phyloP scores from a whole-genome alignment of 2,113 vertebrate species.

The Mus musculus region DNA sequence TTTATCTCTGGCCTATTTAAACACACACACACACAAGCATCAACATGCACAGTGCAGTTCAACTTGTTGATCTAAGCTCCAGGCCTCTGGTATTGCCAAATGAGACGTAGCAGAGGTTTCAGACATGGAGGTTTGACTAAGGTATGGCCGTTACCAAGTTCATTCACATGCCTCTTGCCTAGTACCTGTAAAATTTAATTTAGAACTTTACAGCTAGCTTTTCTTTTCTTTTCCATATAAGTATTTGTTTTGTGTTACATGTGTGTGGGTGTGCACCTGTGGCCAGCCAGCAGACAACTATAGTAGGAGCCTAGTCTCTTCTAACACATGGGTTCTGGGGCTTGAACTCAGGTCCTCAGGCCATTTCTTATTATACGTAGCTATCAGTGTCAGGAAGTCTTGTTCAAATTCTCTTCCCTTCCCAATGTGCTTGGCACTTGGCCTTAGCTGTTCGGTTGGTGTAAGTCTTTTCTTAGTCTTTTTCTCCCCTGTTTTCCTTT shows the following conservation, averaged over 20 bases:
- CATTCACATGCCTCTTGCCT: not conserved
- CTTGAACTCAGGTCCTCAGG: not conserved
- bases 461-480: not conserved
- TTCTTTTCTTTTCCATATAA: not conserved
- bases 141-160: not conserved
- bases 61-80: not conserved
- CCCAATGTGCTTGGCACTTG: constrained; percentile 36
- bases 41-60: not conserved
- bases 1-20: not conserved
- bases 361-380: not conserved
- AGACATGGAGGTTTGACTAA: not conserved
- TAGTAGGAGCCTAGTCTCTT: not conserved
- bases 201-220: not conserved
- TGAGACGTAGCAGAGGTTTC: not conserved
- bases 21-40: not conserved
- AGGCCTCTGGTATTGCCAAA: not conserved
- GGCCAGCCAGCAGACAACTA: not conserved
- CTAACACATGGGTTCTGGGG: not conserved
- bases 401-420: not conserved
- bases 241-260: not conserved
- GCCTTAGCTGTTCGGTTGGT: not conserved
- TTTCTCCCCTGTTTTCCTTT: constrained; percentile 1
- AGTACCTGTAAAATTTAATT: not conserved
- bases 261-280: not conserved
- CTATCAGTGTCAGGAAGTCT: constrained; percentile 22